A percentile compares a stretch with the other conserved stretches of the same genome.
phyloP scores from a whole-genome alignment of 2,888 invertebrate species.

The Lottia scabra region DNA sequence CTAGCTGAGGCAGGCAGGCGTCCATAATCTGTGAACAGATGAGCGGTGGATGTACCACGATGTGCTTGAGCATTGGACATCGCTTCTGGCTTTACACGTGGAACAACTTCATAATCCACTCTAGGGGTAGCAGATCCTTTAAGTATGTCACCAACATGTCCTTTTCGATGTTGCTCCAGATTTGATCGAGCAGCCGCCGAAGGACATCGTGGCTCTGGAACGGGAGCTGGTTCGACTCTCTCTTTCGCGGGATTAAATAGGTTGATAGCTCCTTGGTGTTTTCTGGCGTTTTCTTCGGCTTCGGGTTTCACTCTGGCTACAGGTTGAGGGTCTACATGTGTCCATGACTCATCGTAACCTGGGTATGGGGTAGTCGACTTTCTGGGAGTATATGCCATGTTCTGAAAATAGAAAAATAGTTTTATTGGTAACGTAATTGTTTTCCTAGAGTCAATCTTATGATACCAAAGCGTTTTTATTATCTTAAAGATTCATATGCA shows the following conservation, averaged over 20 bases:
- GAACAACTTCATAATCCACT: conserved; percentile 39
- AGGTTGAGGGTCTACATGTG: conserved; percentile 41
- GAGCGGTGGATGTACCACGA: conserved; percentile 42
- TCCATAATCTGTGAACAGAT: conserved; percentile 46
- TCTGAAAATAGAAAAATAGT: background rate
- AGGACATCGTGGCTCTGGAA: conserved; percentile 46
- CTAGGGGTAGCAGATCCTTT: conserved; percentile 46
- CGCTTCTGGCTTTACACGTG: conserved; percentile 53
- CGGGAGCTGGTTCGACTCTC: conserved; percentile 34
- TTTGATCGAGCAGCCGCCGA: conserved; percentile 43
- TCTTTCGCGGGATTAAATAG: conserved; percentile 42
- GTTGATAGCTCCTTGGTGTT: conserved; percentile 49
- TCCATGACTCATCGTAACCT: conserved; percentile 45
- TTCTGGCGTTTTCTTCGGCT: conserved; percentile 54
- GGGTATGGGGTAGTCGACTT: conserved; percentile 44
- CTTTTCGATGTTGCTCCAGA: conserved; percentile 49
- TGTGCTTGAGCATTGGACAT: conserved; percentile 48
- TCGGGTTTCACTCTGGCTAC: conserved; percentile 56
- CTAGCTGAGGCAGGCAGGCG: conserved; percentile 39
- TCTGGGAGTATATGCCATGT: background rate
- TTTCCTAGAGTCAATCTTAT: too few relatives aligned
- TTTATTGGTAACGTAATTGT: too few relatives aligned
- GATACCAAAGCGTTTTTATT: too few relatives aligned
- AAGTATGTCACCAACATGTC: conserved; percentile 47
- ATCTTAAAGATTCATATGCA: too few relatives aligned